Evolutionary conservation across 2,888 invertebrate species (phyloP).

Genomic region (Enchytraeus crypticus): DNA sequence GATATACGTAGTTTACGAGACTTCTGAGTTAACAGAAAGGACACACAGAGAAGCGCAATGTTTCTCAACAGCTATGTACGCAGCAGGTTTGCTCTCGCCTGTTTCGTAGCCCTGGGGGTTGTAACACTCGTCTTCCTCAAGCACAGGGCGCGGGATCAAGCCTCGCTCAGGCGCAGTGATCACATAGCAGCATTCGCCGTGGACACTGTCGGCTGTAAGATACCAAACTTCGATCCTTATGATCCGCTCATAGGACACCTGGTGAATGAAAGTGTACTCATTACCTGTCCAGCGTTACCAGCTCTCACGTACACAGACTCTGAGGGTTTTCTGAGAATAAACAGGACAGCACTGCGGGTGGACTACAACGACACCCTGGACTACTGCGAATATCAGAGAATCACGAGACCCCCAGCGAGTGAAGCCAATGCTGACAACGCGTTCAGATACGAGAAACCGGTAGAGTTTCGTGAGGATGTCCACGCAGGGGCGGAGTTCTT

Average conservation of each 20-base stretch:
- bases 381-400: constrained; percentile 35
- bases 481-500: constrained; percentile 35
- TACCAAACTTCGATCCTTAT: constrained; percentile 40
- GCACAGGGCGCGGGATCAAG: neutral
- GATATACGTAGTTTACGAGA: too few species aligned
- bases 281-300: constrained; percentile 29
- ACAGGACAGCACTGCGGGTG: constrained; percentile 28
- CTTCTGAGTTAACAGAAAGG: too few species aligned
- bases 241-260: constrained; percentile 30
- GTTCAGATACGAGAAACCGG: constrained; percentile 24
- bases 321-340: constrained; percentile 26
- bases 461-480: constrained; percentile 24
- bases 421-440: constrained; percentile 17
- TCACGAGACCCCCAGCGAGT: constrained; percentile 29
- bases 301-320: constrained; percentile 35
- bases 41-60: too few species aligned
- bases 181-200: constrained; percentile 28
- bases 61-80: neutral
- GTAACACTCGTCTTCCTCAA: neutral
- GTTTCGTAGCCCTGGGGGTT: neutral
- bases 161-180: neutral
- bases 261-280: constrained; percentile 24
- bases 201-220: constrained; percentile 37
- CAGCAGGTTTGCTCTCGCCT: neutral
- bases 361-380: constrained; percentile 29